Conservation (phyloP, 2,888 invertebrate genomes). For the Andricus curvator region DNA sequence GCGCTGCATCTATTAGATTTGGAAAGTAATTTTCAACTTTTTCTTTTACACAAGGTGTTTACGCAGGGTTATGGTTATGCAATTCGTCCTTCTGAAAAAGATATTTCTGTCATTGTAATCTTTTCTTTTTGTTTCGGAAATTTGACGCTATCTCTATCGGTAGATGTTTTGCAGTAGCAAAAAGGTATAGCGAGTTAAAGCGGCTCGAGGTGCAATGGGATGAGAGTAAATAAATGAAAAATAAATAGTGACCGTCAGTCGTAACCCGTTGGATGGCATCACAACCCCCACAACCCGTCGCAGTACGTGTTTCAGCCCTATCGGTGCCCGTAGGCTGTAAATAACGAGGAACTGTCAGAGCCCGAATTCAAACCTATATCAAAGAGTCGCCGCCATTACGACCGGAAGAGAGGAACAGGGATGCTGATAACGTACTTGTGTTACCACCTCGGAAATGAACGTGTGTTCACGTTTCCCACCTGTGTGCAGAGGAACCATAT, state of each 20-base stretch:
- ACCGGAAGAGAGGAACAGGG: constrained; percentile 21
- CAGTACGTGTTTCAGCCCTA: constrained; percentile 35
- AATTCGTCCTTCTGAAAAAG: neutral
- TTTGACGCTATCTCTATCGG: neutral
- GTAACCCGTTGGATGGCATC: constrained; percentile 21
- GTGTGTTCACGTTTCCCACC: constrained; percentile 21
- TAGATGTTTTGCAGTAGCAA: neutral
- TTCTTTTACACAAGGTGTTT: neutral
- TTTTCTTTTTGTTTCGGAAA: neutral
- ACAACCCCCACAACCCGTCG: neutral
- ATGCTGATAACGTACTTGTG: constrained; percentile 30
- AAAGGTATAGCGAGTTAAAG: neutral
- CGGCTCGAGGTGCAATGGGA: constrained; percentile 18
- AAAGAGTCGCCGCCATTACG: constrained; percentile 39
- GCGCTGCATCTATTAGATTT: too few species aligned
- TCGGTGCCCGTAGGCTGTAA: constrained; percentile 41
- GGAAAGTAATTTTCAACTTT: neutral
- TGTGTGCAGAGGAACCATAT: constrained; percentile 23
- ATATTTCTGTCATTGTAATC: neutral
- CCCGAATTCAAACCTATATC: constrained; percentile 42
- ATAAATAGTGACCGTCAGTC: constrained; percentile 24
- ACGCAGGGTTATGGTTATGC: neutral
- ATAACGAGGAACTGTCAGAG: constrained; percentile 41
- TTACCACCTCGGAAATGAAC: constrained; percentile 32
- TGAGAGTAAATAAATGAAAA: constrained; percentile 40